Conservation (phyloP, 2,888 invertebrate species). For the Scaptomyza caliginosa region DNA sequence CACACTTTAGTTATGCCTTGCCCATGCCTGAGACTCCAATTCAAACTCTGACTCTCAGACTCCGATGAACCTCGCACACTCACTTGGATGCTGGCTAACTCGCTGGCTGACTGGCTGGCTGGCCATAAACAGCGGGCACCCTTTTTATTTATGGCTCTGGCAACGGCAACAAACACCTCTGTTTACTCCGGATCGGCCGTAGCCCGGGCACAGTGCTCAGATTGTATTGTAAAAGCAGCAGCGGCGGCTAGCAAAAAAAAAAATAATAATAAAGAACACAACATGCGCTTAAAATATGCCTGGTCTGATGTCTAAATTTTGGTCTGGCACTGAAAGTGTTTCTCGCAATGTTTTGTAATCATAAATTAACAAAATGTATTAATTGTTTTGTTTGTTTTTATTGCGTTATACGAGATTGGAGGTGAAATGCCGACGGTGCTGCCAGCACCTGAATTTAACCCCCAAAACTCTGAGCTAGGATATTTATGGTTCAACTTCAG, state of each 20-base stretch:
- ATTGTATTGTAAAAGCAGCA: constrained; percentile 55
- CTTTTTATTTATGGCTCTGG: constrained; percentile 76
- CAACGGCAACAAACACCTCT: constrained; percentile 77
- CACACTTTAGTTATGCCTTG: constrained; percentile 80
- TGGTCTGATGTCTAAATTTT: constrained; percentile 77
- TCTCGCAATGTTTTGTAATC: constrained; percentile 79
- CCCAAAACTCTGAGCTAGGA: constrained; percentile 8
- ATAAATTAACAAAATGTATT: constrained; percentile 82
- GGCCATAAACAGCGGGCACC: constrained; percentile 79
- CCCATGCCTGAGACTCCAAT: constrained; percentile 37
- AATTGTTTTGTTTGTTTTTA: constrained; percentile 81
- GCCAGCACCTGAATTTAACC: constrained; percentile 14
- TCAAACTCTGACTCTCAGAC: constrained; percentile 32
- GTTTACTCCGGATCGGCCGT: constrained; percentile 55
- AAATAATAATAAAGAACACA: not conserved
- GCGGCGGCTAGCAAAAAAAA: constrained; percentile 24
- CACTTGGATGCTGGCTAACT: constrained; percentile 53
- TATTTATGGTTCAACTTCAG: constrained; percentile 21
- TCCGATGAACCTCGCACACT: constrained; percentile 17
- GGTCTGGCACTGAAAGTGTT: constrained; percentile 68
- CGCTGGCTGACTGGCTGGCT: constrained; percentile 34
- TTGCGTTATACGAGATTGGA: constrained; percentile 68
- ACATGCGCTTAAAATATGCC: constrained; percentile 49
- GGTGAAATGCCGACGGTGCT: constrained; percentile 61
- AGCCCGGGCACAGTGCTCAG: constrained; percentile 18